Percentiles rank a stretch among this genome's conserved stretches.
These are phyloP conservation scores for Aricia agestis DNA, from an alignment of 1,140 invertebrate species.

Conservation along the genomic window DNA sequence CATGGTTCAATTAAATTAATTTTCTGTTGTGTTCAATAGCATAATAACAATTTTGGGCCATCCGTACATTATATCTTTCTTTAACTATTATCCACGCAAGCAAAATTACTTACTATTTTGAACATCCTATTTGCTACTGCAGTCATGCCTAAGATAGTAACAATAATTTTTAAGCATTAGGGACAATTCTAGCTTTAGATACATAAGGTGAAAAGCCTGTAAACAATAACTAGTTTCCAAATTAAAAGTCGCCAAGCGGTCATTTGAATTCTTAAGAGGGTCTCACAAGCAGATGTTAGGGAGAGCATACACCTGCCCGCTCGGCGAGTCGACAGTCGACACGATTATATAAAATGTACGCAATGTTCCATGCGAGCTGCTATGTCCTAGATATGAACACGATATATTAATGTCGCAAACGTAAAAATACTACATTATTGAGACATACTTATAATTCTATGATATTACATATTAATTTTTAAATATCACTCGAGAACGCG, in stretches of 20 bases:
- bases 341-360: slow-evolving; percentile 62
- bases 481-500: not conserved
- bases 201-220: slow-evolving; percentile 10
- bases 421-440: slow-evolving; percentile 41
- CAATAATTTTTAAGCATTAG: not conserved
- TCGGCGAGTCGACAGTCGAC: slow-evolving; percentile 38
- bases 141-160: not conserved
- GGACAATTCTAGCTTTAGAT: not conserved
- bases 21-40: too few relatives aligned
- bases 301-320: slow-evolving; percentile 65
- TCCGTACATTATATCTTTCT: too few relatives aligned
- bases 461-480: slow-evolving; percentile 13
- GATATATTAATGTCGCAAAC: slow-evolving; percentile 45
- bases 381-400: slow-evolving; percentile 69
- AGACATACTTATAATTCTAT: slow-evolving; percentile 12
- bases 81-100: too few relatives aligned
- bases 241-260: slow-evolving; percentile 42
- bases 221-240: slow-evolving; percentile 27
- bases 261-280: slow-evolving; percentile 58
- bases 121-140: too few relatives aligned
- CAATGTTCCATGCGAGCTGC: slow-evolving; percentile 54
- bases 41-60: too few relatives aligned
- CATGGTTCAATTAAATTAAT: too few relatives aligned
- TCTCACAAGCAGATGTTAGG: slow-evolving; percentile 68
- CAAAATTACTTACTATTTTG: too few relatives aligned